Conservation (phyloP, 2,888 invertebrate species). For the Unio pictorum region DNA sequence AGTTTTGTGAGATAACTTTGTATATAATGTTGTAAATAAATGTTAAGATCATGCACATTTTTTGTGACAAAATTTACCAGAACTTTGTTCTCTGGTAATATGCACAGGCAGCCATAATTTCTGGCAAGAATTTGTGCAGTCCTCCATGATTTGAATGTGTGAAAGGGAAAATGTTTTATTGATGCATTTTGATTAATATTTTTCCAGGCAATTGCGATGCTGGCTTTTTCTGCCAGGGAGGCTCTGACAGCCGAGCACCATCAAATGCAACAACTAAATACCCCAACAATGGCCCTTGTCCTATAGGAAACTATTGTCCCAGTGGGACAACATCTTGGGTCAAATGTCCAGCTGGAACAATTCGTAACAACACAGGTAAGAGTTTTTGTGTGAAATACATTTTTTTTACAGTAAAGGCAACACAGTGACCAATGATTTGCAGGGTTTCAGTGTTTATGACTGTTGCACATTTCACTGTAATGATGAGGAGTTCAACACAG, state of each 20-base stretch:
- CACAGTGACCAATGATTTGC: not conserved
- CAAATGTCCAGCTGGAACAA: conserved; percentile 65
- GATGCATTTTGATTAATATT: not conserved
- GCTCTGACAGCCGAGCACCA: conserved; percentile 59
- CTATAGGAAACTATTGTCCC: conserved; percentile 65
- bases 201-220: conserved; percentile 62
- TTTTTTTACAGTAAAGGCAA: not conserved
- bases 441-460: not conserved
- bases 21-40: too few species aligned
- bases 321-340: conserved; percentile 56
- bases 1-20: too few species aligned
- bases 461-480: too few species aligned
- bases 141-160: too few species aligned
- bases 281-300: conserved; percentile 63
- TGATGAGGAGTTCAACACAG: too few species aligned
- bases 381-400: not conserved
- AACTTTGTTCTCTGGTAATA: too few species aligned
- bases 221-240: conserved; percentile 67
- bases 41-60: too few species aligned
- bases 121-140: too few species aligned
- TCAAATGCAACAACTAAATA: conserved; percentile 38
- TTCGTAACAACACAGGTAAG: conserved; percentile 61
- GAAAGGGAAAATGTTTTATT: too few species aligned
- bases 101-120: too few species aligned
- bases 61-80: too few species aligned